A percentile compares a stretch with the other conserved stretches of the same genome.
Evolutionary conservation across 2,113 vertebrate species (phyloP).

Genomic region (Amphiprion ocellaris): DNA sequence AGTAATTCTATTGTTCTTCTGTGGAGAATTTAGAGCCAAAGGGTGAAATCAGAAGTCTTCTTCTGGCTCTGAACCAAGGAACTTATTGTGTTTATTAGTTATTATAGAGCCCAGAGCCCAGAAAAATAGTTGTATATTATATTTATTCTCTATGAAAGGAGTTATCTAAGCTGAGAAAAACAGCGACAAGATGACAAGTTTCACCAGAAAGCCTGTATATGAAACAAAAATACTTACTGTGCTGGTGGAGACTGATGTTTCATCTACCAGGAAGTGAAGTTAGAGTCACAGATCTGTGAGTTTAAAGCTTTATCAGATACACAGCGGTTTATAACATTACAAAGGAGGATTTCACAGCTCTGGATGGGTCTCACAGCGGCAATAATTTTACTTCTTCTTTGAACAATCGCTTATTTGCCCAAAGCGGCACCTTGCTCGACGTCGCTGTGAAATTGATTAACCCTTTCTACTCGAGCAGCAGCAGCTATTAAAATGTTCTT

Average conservation of each 20-base stretch:
- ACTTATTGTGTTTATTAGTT: not conserved
- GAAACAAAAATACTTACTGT: too few species aligned
- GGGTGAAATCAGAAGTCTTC: not conserved
- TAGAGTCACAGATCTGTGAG: too few species aligned
- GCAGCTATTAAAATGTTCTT: not conserved
- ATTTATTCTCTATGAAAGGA: too few species aligned
- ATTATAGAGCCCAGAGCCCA: not conserved
- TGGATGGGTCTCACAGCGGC: not conserved
- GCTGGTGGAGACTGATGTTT: too few species aligned
- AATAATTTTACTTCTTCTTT: not conserved
- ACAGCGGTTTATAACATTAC: not conserved
- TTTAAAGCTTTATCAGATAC: not conserved
- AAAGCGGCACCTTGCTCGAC: not conserved
- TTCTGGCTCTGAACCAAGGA: not conserved
- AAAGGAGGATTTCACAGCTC: not conserved
- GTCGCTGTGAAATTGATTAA: not conserved
- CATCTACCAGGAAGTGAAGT: too few species aligned
- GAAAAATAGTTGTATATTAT: not conserved
- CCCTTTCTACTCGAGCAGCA: not conserved
- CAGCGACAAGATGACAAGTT: too few species aligned
- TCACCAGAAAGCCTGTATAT: too few species aligned
- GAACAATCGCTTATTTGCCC: not conserved
- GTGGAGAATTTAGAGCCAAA: constrained; percentile 3
- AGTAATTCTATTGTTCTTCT: not conserved
- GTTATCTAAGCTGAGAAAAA: not conserved